Conservation (phyloP, 2,888 invertebrate genomes). For the Piscicola geometra region DNA sequence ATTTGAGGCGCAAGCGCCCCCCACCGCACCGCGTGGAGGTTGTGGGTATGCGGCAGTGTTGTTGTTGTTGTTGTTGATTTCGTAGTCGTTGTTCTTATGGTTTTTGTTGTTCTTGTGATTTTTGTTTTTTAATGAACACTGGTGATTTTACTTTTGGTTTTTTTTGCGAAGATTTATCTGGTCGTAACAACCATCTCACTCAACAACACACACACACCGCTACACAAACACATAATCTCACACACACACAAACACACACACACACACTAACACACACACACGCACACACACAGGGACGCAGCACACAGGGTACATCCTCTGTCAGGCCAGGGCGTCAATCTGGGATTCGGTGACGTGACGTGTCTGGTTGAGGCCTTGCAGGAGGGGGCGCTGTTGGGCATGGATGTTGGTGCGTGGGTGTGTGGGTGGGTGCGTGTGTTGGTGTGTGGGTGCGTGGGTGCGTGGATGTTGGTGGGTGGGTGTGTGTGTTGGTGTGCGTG, state of each 20-base stretch:
- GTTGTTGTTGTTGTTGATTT: neutral
- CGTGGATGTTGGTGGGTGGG: neutral
- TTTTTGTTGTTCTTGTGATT: neutral
- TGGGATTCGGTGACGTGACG: constrained; percentile 88
- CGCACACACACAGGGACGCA: constrained; percentile 62
- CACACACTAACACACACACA: too few species aligned
- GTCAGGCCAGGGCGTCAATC: constrained; percentile 95
- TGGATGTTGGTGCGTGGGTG: constrained; percentile 64
- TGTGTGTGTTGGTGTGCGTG: neutral
- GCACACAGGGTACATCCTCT: constrained; percentile 81
- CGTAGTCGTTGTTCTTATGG: neutral
- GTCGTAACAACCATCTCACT: too few species aligned
- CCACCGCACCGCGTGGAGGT: constrained; percentile 81
- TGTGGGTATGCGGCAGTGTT: constrained; percentile 27
- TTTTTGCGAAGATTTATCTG: too few species aligned
- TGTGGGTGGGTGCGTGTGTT: neutral
- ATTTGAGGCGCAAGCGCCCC: too few species aligned
- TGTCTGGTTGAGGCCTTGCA: constrained; percentile 69
- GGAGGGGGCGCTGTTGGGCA: constrained; percentile 69
- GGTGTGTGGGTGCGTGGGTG: neutral
- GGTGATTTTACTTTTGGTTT: too few species aligned
- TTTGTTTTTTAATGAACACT: too few species aligned
- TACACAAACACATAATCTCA: too few species aligned
- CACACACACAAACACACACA: too few species aligned
- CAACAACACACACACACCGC: neutral